A percentile compares a stretch with the other conserved stretches of the same genome.
phyloP scores from a whole-genome alignment of 2,113 vertebrate species.

The Rhipidura dahli region DNA sequence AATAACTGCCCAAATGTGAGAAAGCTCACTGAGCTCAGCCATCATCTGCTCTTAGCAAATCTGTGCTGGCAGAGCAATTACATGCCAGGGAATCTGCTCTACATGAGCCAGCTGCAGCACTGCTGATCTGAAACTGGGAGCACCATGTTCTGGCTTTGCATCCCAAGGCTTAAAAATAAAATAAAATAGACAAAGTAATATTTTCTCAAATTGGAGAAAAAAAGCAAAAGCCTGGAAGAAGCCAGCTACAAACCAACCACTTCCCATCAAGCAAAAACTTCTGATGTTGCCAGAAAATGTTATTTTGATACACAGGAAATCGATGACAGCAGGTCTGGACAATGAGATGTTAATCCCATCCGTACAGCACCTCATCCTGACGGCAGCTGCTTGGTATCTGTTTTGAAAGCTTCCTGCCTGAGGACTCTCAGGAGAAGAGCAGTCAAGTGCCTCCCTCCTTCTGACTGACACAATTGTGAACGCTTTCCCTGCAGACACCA shows the following conservation, averaged over 20 bases:
- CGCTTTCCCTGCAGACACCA: accelerated
- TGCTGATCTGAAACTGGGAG: neutral
- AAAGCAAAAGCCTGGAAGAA: neutral
- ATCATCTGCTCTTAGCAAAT: neutral
- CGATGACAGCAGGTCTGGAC: accelerated
- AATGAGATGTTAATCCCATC: neutral
- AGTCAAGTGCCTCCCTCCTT: neutral
- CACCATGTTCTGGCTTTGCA: neutral
- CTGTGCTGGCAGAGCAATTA: neutral
- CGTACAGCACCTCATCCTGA: neutral
- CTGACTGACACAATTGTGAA: accelerated
- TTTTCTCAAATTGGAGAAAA: neutral
- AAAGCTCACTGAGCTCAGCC: neutral
- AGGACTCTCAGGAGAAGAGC: neutral
- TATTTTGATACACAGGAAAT: neutral
- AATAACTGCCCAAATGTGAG: neutral
- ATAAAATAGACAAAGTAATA: neutral
- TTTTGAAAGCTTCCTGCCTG: neutral
- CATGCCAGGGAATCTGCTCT: neutral
- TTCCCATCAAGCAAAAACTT: neutral
- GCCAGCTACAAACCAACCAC: neutral
- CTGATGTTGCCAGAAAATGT: neutral
- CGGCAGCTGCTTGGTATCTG: neutral
- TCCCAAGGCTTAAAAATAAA: neutral
- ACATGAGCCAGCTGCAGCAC: neutral